A percentile compares a stretch with the other conserved stretches of the same genome.
Evolutionary conservation across 2,888 invertebrate species (phyloP).

Genomic region (Nymphalis urticae): DNA sequence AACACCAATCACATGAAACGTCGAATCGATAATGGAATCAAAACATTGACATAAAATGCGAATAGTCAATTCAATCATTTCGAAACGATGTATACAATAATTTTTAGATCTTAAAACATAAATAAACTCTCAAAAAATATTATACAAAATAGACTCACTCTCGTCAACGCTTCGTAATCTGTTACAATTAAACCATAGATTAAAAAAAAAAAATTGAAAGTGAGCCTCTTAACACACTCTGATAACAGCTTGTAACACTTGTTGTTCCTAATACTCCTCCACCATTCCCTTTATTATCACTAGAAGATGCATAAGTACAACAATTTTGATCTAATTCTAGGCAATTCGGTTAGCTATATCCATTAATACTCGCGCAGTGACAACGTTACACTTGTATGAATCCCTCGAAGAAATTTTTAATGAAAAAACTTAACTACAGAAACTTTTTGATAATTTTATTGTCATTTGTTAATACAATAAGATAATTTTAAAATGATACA

Average conservation of each 20-base stretch:
- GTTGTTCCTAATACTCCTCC: conserved; percentile 50
- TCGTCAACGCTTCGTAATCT: conserved; percentile 19
- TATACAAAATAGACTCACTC: conserved; percentile 46
- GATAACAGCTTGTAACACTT: conserved; percentile 54
- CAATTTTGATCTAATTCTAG: conserved; percentile 74
- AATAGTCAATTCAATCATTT: conserved; percentile 32
- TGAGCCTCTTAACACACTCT: conserved; percentile 51
- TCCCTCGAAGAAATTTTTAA: conserved; percentile 12
- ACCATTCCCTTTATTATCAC: conserved; percentile 71
- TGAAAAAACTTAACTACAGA: neutral
- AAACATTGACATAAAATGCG: conserved; percentile 31
- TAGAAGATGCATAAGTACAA: conserved; percentile 77
- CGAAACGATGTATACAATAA: conserved; percentile 43
- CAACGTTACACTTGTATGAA: neutral
- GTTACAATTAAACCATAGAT: conserved; percentile 25
- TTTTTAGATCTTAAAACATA: conserved; percentile 50
- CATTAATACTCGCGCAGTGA: conserved; percentile 44
- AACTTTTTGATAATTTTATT: neutral
- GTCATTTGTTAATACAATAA: neutral
- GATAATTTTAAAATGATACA: neutral
- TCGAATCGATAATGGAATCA: conserved; percentile 14
- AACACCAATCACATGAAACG: conserved; percentile 22
- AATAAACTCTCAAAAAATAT: conserved; percentile 61
- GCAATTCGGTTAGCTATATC: conserved; percentile 66
- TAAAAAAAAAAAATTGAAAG: conserved; percentile 40